Conservation (phyloP, 2,113 vertebrate species). For the Chlamydotis undulata region DNA sequence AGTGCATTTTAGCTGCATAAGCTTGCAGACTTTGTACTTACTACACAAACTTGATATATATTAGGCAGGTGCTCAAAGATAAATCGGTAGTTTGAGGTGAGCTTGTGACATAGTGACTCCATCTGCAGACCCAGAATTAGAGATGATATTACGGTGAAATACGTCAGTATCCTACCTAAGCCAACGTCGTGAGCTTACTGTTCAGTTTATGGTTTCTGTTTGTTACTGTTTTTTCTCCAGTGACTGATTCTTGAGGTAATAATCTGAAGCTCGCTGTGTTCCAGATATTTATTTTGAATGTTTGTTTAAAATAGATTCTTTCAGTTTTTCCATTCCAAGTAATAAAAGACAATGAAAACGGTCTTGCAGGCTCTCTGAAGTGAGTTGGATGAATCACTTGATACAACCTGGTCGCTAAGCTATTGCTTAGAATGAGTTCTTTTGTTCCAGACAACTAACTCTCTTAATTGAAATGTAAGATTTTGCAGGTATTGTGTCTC, state of each 20-base stretch:
- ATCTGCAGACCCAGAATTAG: slow-evolving; percentile 12
- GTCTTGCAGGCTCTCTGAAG: background rate
- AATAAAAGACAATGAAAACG: slow-evolving; percentile 42
- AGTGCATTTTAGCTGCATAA: slow-evolving; percentile 30
- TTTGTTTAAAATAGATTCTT: slow-evolving; percentile 15
- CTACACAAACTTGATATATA: background rate
- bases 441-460: slow-evolving; percentile 72
- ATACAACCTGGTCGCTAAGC: slow-evolving; percentile 58
- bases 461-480: slow-evolving; percentile 71
- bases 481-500: slow-evolving; percentile 56
- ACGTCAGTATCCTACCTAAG: background rate
- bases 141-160: background rate
- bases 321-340: background rate
- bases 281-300: background rate
- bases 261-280: background rate
- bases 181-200: fast-evolving
- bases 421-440: slow-evolving; percentile 51
- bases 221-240: background rate
- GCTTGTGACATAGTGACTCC: background rate
- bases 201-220: background rate
- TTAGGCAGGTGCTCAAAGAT: background rate
- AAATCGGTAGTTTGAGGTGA: slow-evolving; percentile 11
- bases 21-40: background rate
- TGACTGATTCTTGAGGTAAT: background rate
- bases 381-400: slow-evolving; percentile 50